Evolutionary conservation across 2,113 vertebrate species (phyloP).

Genomic region (Halichoeres trimaculatus): DNA sequence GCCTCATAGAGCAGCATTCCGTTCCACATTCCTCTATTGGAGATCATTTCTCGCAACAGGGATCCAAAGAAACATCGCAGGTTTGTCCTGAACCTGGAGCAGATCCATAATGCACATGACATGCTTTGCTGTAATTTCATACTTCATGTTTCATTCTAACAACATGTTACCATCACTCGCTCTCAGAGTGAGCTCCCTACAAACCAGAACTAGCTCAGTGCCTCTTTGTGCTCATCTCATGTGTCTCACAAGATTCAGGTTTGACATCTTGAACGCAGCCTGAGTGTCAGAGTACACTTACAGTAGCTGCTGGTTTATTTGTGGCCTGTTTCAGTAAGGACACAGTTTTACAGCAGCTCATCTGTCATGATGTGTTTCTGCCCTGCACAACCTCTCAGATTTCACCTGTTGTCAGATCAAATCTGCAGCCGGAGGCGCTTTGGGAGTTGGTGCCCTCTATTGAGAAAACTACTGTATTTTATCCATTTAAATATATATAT

Average conservation of each 20-base stretch:
- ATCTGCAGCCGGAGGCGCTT: constrained; percentile 19
- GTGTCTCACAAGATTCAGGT: constrained; percentile 58
- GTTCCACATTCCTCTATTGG: constrained; percentile 74
- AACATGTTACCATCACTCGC: constrained; percentile 25
- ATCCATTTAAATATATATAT: no score
- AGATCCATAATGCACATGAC: constrained; percentile 49
- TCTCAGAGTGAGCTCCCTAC: constrained; percentile 29
- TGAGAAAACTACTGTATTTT: constrained; percentile 19
- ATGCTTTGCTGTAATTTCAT: constrained; percentile 58
- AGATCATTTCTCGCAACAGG: constrained; percentile 43
- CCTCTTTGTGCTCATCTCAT: constrained; percentile 55
- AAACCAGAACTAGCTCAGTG: constrained; percentile 52
- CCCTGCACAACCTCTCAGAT: constrained; percentile 58
- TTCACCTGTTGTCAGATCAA: constrained; percentile 65
- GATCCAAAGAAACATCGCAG: constrained; percentile 17
- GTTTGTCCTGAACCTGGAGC: constrained; percentile 22
- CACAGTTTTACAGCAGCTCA: constrained; percentile 64
- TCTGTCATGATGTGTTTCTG: constrained; percentile 67
- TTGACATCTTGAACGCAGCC: constrained; percentile 53
- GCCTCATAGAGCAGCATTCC: constrained; percentile 65
- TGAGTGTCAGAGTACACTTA: constrained; percentile 66
- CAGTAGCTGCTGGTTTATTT: constrained; percentile 73
- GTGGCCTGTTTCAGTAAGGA: constrained; percentile 62
- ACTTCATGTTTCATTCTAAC: constrained; percentile 51
- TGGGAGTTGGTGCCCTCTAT: constrained; percentile 59